Evolutionary conservation across 1,140 invertebrate species (phyloP), one percentile per base, ranked within the genome.

Genomic region (Cydia pomonella): DNA sequence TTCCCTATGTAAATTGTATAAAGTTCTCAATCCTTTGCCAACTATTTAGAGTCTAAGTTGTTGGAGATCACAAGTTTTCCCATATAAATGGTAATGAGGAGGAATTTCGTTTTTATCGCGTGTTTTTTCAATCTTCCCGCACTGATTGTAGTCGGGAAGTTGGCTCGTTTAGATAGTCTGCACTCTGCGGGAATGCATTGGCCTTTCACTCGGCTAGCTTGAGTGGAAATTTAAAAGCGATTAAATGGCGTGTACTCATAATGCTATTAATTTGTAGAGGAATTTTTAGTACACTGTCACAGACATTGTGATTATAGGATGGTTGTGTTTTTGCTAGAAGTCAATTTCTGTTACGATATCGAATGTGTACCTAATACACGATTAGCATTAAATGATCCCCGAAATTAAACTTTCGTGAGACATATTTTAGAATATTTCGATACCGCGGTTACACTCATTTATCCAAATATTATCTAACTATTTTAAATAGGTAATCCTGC

Each of bases 11-110:
- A 69, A 69, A 69, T 69, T 69, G 64, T 69, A 69, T 69, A 69
- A 69, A 69, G 64, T 69, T 69, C 64, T 69, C 64, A 69, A 69
- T 69, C 64, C 64, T 69, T 69, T 69, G 64, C 64, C 27, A 69
- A 69, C 64, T 69, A 69, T 69, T 69, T 69, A 69, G 64, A 69
- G 27, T 33, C 64, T 64, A 33, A 69, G 64, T 69, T 69, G 64
- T 69, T 33, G 29, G 64, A 69, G 64, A 69, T 69, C 64, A 69
- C 64, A 69, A 69, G 27, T 69, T 69, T 69, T 33, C 64, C 64
- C 64, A 69, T 69, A 69, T 69, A 69, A 69, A 69, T 69, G 64
- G 64, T 69, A 69, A 69, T 69, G 64, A 69, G 64, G 64, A 18
- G 18, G 64, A 69, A 69, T 69, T 69, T 69, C 64, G 64, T 69